phyloP scores from a whole-genome alignment of 2,797 vertebrate species.

The Pipistrellus nathusii region DNA sequence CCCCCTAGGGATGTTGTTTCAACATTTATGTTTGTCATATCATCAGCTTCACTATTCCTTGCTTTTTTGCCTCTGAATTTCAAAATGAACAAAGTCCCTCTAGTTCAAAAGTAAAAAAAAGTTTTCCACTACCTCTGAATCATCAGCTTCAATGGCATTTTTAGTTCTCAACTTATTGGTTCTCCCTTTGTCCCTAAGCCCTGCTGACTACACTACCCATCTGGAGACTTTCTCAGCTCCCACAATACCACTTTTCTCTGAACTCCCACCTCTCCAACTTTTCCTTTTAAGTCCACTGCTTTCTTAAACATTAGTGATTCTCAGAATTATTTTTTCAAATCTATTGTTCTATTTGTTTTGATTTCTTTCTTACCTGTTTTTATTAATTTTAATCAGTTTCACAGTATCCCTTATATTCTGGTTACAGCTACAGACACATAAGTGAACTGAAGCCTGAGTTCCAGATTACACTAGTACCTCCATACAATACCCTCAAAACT shows the following conservation, averaged over 20 bases:
- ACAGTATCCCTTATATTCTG: neutral
- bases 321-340: neutral
- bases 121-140: neutral
- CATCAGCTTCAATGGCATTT: neutral
- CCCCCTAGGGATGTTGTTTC: neutral
- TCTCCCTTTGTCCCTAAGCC: neutral
- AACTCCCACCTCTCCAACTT: neutral
- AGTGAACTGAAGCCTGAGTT: neutral
- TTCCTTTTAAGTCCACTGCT: neutral
- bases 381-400: neutral
- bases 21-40: neutral
- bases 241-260: neutral
- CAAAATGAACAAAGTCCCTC: neutral
- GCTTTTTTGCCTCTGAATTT: conserved; percentile 45
- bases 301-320: neutral
- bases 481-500: neutral
- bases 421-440: neutral
- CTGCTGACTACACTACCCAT: neutral
- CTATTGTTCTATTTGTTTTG: neutral
- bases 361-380: neutral
- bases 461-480: neutral
- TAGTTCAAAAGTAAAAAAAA: conserved; percentile 13
- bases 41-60: neutral
- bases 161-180: neutral
- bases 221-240: neutral